These are phyloP conservation scores for Burhinus bistriatus DNA, from an alignment of 2,113 vertebrate genomes.

Conservation along the genomic window DNA sequence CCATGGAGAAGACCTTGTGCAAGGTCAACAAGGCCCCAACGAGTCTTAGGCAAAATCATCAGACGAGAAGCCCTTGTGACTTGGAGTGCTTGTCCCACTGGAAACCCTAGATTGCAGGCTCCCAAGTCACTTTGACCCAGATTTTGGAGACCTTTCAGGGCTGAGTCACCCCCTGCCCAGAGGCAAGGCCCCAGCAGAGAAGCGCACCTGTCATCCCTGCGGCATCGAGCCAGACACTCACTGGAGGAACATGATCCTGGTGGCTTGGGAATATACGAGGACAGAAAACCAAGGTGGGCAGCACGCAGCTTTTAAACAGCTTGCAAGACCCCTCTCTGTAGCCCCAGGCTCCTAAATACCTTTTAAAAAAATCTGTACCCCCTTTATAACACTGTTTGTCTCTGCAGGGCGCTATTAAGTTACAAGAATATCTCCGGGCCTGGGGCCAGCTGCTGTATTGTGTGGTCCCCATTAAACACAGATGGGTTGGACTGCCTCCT, in stretches of 20 bases:
- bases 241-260: background rate
- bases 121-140: background rate
- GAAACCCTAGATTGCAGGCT: background rate
- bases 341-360: background rate
- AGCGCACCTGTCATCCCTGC: background rate
- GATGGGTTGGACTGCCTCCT: background rate
- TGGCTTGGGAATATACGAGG: background rate
- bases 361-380: background rate
- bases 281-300: background rate
- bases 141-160: background rate
- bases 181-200: background rate
- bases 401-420: background rate
- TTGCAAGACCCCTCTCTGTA: background rate
- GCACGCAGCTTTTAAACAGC: background rate
- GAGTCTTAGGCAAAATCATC: background rate
- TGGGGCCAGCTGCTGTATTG: background rate
- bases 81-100: rapidly evolving
- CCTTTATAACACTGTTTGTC: background rate
- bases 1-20: background rate
- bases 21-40: background rate
- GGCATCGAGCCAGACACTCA: background rate
- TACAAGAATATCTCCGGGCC: constrained; percentile 23
- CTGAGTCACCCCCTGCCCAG: background rate
- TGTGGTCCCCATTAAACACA: constrained; percentile 48
- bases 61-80: background rate